Conservation (phyloP, 2,797 vertebrate species). For the Tauraco hartlaubi region DNA sequence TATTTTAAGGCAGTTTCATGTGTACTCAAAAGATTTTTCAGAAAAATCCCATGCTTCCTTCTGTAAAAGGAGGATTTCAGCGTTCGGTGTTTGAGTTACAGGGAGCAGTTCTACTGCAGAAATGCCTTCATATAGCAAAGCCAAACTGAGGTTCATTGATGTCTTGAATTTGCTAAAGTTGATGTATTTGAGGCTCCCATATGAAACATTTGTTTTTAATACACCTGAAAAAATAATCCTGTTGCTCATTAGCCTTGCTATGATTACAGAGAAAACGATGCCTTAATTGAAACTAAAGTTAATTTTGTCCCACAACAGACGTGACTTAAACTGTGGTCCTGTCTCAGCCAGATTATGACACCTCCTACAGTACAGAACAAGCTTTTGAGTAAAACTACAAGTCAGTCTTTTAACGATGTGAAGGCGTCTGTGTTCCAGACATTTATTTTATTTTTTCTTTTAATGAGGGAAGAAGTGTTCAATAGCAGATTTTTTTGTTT, state of each 20-base stretch:
- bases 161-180: neutral
- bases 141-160: neutral
- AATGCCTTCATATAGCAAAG: neutral
- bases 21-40: neutral
- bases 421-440: neutral
- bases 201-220: neutral
- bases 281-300: neutral
- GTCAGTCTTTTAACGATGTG: neutral
- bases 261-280: neutral
- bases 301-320: neutral
- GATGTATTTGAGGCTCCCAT: neutral
- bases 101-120: neutral
- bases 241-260: neutral
- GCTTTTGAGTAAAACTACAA: neutral
- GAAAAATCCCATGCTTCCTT: neutral
- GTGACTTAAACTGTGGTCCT: neutral
- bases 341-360: neutral
- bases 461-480: neutral
- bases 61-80: neutral
- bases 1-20: neutral
- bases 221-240: neutral
- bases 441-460: neutral
- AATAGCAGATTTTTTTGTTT: neutral
- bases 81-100: fast-evolving
- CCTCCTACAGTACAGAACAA: neutral